phyloP scores from a whole-genome alignment of 2,113 vertebrate genomes.

The Grammomys dolichurus region DNA sequence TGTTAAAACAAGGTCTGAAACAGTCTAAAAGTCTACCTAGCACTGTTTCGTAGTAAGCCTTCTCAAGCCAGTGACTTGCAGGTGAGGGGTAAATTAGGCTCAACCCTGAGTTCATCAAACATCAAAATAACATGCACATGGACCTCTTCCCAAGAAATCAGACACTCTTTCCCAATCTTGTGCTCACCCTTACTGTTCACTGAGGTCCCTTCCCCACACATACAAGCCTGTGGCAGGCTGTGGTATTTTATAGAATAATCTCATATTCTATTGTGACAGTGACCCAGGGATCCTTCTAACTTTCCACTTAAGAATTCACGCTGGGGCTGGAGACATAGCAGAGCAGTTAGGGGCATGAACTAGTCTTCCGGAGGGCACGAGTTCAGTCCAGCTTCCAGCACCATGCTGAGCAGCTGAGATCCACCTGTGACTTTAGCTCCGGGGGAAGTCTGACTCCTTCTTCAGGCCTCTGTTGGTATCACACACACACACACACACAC shows the following conservation, averaged over 20 bases:
- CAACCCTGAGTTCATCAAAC: neutral
- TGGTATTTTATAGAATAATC: conserved; percentile 12
- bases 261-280: neutral
- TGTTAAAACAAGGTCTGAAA: conserved; percentile 40
- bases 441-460: neutral
- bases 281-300: neutral
- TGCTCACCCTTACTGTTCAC: neutral
- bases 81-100: neutral
- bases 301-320: conserved; percentile 16
- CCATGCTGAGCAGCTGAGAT: neutral
- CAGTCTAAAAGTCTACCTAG: neutral
- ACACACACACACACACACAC: neutral
- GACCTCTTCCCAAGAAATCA: neutral
- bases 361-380: too few relatives aligned
- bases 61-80: neutral
- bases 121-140: neutral
- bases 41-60: neutral
- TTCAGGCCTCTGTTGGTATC: neutral
- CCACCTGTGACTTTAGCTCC: neutral
- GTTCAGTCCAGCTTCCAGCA: neutral
- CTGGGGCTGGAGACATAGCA: neutral
- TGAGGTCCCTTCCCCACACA: conserved; percentile 14
- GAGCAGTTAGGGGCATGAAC: neutral
- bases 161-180: neutral
- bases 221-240: neutral